These are phyloP conservation scores for Stenolophus ochropezus DNA, from an alignment of 2,888 invertebrate species.

Conservation along the genomic window DNA sequence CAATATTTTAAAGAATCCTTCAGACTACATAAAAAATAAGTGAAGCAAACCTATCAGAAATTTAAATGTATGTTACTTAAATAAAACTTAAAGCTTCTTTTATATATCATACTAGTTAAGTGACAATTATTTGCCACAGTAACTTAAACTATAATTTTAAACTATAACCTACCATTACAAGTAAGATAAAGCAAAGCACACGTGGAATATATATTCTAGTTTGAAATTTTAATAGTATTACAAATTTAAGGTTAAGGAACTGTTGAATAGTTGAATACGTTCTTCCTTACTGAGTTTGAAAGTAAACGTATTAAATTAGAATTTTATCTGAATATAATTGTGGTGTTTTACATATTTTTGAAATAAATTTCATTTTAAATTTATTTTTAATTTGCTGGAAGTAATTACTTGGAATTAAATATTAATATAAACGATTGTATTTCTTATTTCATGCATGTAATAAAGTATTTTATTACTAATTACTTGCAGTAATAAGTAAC, in stretches of 20 bases:
- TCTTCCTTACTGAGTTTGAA: background rate
- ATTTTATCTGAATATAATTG: background rate
- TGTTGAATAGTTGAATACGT: background rate
- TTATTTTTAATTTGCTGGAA: slow-evolving; percentile 17
- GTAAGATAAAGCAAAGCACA: background rate
- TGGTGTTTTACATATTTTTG: background rate
- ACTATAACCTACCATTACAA: too few relatives aligned
- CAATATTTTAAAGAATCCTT: background rate
- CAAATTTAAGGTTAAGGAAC: background rate
- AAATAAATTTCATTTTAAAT: background rate
- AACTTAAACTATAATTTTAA: too few relatives aligned
- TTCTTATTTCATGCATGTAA: too few relatives aligned
- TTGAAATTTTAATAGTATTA: background rate
- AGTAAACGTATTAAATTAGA: background rate
- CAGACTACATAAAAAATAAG: background rate
- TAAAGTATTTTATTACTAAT: too few relatives aligned
- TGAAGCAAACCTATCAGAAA: too few relatives aligned
- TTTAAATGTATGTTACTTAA: too few relatives aligned
- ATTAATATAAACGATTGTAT: too few relatives aligned
- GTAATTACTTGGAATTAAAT: background rate
- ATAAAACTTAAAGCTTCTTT: too few relatives aligned
- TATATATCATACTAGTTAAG: too few relatives aligned
- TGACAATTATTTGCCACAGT: too few relatives aligned
- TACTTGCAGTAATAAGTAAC: too few relatives aligned
- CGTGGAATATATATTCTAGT: background rate